Conservation (phyloP, 2,797 vertebrate genomes). For the Argyrosomus regius region DNA sequence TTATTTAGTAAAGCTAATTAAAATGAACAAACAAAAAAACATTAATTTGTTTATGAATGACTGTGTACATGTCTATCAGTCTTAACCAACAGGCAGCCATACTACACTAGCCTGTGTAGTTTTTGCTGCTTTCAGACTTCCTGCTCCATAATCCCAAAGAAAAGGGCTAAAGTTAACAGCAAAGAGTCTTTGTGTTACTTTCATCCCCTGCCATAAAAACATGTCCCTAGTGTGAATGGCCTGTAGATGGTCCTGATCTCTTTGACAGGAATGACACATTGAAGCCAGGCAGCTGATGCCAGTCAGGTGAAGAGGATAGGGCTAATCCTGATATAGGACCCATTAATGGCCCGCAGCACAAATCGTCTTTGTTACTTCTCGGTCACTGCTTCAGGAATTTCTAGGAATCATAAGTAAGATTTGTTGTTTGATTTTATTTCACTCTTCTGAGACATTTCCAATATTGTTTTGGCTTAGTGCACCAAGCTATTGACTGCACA, state of each 20-base stretch:
- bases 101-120: conserved; percentile 5
- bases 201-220: conserved; percentile 60
- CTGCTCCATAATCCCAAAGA: conserved; percentile 25
- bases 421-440: conserved; percentile 31
- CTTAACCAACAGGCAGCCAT: conserved; percentile 34
- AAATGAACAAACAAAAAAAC: conserved; percentile 30
- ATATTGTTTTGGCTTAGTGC: conserved; percentile 33
- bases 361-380: conserved; percentile 39
- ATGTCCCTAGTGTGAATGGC: conserved; percentile 39
- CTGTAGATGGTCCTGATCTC: conserved; percentile 60
- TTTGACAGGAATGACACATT: conserved; percentile 64
- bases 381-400: conserved; percentile 33
- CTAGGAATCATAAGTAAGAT: conserved; percentile 29
- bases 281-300: conserved; percentile 50
- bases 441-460: conserved; percentile 21
- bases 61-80: conserved; percentile 32
- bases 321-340: conserved; percentile 59
- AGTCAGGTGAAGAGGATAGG: conserved; percentile 57
- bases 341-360: conserved; percentile 51
- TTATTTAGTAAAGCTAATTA: conserved; percentile 1
- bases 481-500: conserved; percentile 42
- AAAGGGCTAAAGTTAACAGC: conserved; percentile 43
- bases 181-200: conserved; percentile 63
- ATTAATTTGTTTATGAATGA: conserved; percentile 49
- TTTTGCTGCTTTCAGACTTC: conserved; percentile 10